Evolutionary conservation across 2,113 vertebrate genomes (phyloP).

Genomic region (Marmota flaviventris): DNA sequence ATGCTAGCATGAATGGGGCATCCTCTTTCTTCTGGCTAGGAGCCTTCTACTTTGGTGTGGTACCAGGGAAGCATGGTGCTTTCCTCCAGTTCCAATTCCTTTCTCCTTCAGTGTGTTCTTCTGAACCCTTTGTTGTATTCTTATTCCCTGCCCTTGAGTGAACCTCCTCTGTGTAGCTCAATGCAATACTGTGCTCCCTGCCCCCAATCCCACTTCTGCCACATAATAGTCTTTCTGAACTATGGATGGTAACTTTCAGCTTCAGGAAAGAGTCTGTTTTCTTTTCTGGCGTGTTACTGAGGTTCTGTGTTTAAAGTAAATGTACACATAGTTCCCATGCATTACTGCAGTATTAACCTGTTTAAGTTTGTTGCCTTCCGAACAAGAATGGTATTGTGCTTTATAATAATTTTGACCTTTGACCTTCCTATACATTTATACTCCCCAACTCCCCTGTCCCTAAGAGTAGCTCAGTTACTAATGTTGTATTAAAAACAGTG

Average conservation of each 20-base stretch:
- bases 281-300: background rate
- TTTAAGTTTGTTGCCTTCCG: constrained; percentile 17
- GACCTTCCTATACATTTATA: background rate
- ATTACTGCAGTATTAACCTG: background rate
- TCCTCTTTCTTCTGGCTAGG: background rate
- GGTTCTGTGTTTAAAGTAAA: background rate
- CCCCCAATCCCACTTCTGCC: background rate
- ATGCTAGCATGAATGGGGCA: background rate
- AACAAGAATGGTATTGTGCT: background rate
- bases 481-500: background rate
- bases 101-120: background rate
- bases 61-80: background rate
- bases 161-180: background rate
- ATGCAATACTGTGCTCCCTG: background rate
- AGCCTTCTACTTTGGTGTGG: background rate
- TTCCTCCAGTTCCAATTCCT: background rate
- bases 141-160: background rate
- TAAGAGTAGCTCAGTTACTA: background rate
- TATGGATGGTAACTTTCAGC: constrained; percentile 10
- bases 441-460: background rate
- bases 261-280: constrained; percentile 23
- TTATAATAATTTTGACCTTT: background rate
- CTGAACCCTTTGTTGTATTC: background rate
- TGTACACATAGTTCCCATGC: background rate
- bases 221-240: background rate